Conservation (phyloP, 2,888 invertebrate genomes). For the Sinodicranocentrus sp. region DNA sequence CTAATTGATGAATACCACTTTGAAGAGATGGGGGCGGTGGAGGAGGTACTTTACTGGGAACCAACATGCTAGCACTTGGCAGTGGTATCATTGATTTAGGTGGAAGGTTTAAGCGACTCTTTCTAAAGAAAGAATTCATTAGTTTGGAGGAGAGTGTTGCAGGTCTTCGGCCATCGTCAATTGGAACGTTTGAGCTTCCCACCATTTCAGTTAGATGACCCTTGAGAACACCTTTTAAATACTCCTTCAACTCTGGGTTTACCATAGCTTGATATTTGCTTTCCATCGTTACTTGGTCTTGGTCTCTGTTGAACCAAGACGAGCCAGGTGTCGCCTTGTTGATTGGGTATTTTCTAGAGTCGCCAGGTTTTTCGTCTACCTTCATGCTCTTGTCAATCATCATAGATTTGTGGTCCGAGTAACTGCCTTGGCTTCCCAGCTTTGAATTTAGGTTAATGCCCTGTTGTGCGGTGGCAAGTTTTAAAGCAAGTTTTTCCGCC, state of each 20-base stretch:
- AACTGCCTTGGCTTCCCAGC: conserved; percentile 50
- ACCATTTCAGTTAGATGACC: conserved; percentile 52
- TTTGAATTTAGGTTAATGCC: conserved; percentile 33
- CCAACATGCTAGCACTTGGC: conserved; percentile 41
- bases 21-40: conserved; percentile 13
- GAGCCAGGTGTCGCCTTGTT: not conserved
- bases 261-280: not conserved
- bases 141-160: conserved; percentile 33
- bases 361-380: conserved; percentile 34
- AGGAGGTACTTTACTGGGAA: conserved; percentile 47
- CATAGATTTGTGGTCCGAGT: conserved; percentile 70
- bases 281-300: conserved; percentile 38
- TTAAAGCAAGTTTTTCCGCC: conserved; percentile 75
- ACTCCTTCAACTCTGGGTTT: conserved; percentile 49
- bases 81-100: conserved; percentile 2
- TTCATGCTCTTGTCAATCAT: conserved; percentile 47
- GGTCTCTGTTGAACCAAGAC: not conserved
- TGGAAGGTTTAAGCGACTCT: conserved; percentile 20
- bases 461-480: conserved; percentile 69
- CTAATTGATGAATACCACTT: conserved; percentile 4
- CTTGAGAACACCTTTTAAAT: conserved; percentile 52
- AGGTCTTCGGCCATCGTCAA: conserved; percentile 31
- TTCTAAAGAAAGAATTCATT: conserved; percentile 48
- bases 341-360: too few relatives aligned
- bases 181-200: not conserved